phyloP scores from a whole-genome alignment of 2,113 vertebrate genomes.

The Nanorana parkeri region DNA sequence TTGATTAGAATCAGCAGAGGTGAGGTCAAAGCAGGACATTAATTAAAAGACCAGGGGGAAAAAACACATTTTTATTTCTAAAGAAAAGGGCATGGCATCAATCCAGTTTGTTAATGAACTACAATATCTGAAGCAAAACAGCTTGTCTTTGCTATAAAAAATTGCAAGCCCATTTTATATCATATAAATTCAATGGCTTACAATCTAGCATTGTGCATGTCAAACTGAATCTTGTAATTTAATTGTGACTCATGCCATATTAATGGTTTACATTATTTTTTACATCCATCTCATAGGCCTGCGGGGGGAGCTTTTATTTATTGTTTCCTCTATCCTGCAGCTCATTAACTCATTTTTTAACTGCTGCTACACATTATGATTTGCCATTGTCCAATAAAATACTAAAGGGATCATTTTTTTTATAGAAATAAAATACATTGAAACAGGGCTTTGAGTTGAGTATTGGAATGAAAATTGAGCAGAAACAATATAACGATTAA shows the following conservation, averaged over 20 bases:
- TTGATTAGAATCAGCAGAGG: background rate
- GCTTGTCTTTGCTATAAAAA: conserved; percentile 78
- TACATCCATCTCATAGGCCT: conserved; percentile 81
- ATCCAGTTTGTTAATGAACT: conserved; percentile 80
- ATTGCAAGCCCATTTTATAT: conserved; percentile 78
- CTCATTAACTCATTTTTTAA: conserved; percentile 75
- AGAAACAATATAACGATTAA: conserved; percentile 1
- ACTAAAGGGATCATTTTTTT: conserved; percentile 71
- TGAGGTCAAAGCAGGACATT: conserved; percentile 3
- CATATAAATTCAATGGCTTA: conserved; percentile 73
- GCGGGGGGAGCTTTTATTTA: conserved; percentile 72
- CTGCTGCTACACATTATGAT: conserved; percentile 65
- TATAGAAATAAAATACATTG: conserved; percentile 34
- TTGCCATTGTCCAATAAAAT: conserved; percentile 73
- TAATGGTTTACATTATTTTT: conserved; percentile 81
- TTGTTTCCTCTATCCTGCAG: conserved; percentile 74
- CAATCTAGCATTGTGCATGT: conserved; percentile 72
- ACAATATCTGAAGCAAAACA: conserved; percentile 80
- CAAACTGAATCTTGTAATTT: conserved; percentile 69
- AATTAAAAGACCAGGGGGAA: background rate
- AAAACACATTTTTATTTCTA: conserved; percentile 14
- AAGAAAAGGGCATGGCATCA: conserved; percentile 68
- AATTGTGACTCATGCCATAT: conserved; percentile 74
- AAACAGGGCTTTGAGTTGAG: conserved; percentile 51
- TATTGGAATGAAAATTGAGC: conserved; percentile 31